Conservation (phyloP, 2,888 invertebrate species). For the Leptopilina drosophilae region DNA sequence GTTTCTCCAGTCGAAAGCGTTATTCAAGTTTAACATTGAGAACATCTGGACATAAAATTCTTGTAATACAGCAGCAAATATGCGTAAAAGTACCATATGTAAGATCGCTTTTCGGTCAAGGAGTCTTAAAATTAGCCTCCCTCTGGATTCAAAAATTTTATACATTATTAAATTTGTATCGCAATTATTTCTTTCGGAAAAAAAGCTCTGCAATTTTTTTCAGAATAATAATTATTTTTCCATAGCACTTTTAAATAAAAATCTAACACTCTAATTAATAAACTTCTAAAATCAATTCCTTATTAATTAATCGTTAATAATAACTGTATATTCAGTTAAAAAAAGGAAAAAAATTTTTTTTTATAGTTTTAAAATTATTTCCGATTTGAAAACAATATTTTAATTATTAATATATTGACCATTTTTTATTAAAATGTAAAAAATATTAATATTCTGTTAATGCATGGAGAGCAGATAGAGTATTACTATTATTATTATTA, state of each 20-base stretch:
- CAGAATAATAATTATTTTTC: not conserved
- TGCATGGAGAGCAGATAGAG: too few relatives aligned
- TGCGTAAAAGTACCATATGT: constrained; percentile 31
- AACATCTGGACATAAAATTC: constrained; percentile 59
- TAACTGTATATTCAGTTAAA: too few relatives aligned
- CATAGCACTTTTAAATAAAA: not conserved
- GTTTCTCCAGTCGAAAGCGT: constrained; percentile 9
- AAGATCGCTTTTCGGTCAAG: constrained; percentile 35
- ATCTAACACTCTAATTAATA: not conserved
- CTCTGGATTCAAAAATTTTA: constrained; percentile 4
- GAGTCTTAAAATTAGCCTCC: constrained; percentile 37
- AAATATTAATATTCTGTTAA: not conserved
- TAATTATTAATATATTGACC: not conserved
- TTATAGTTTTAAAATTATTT: too few relatives aligned
- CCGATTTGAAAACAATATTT: too few relatives aligned
- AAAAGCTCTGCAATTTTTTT: not conserved
- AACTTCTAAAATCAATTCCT: too few relatives aligned
- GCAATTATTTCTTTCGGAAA: not conserved
- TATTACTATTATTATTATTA: too few relatives aligned
- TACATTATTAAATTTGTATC: not conserved
- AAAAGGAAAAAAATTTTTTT: too few relatives aligned
- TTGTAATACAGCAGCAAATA: constrained; percentile 38
- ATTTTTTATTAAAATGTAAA: not conserved
- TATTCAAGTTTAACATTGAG: constrained; percentile 47
- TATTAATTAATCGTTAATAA: too few relatives aligned